Base-by-base conservation (phyloP, 2,113 vertebrate species). In the Aspiorhynchus laticeps region DNA sequence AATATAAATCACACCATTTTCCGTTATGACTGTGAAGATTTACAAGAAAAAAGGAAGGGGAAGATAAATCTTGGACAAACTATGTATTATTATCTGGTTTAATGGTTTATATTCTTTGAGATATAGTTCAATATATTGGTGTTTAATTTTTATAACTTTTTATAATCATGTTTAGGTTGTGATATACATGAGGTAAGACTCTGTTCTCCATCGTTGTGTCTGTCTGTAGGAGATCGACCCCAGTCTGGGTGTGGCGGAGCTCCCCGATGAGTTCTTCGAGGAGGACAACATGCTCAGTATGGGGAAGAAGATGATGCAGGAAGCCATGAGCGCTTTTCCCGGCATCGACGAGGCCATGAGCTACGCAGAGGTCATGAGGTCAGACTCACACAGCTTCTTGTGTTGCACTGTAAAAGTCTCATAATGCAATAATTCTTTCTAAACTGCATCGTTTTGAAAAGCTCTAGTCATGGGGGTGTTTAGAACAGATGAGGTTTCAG, bases 261-360 rank as follows among this genome's bases (percentile, higher is more conserved):
- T 99, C 33, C 97, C 97, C 0, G 98, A 99, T 0, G 98, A 99
- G 93, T 98, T 99, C 90, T 98, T 99, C 0, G 98, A 99, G 91
- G 98, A 99, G 74, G 98, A 98, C 94, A 98, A 96, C 93, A 97
- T 99, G 97, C 94, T 99, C 59, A 98, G 97, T 92, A 97, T 99
- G 98, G 97, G 98, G 67, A 99, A 99, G 92, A 99, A 98, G 91
- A 99, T 99, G 98, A 98, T 99, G 97, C 98, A 99, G 92, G 97
- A 98, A 87, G 98, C 97, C 43, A 98, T 99, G 97, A 99, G 97
- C 0, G 97, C 98, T 28, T 99, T 99, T 92, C 98, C 97, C 0
- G 98, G 98, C 86, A 98, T 98, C 0, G 97, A 98, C 0, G 97
- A 98, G 90, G 97, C 97, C 88, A 98, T 99, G 98, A 98, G 97